Conservation (phyloP, 2,113 vertebrate genomes). For the Nymphicus hollandicus region DNA sequence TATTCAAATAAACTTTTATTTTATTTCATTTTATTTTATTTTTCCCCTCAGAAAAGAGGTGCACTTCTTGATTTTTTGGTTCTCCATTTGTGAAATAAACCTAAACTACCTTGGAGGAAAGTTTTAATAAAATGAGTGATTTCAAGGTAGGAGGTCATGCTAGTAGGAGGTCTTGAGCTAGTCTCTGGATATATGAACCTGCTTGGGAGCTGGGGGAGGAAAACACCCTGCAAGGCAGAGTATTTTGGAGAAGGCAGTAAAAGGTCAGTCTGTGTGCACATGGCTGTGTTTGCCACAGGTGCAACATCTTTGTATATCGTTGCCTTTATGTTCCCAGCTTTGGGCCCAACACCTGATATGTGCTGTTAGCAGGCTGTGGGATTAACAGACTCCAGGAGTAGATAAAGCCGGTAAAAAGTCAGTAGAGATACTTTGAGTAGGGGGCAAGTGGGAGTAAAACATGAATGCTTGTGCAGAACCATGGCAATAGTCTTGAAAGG, state of each 20-base stretch:
- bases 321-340: neutral
- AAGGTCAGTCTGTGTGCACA: neutral
- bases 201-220: neutral
- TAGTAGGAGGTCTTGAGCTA: conserved; percentile 30
- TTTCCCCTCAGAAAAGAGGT: neutral
- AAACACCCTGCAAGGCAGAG: neutral
- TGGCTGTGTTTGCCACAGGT: neutral
- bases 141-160: conserved; percentile 56
- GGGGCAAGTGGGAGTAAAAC: neutral
- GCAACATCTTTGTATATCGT: neutral
- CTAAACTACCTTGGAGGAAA: neutral
- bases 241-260: conserved; percentile 1
- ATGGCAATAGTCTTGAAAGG: neutral
- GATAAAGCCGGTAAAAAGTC: neutral
- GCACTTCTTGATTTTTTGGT: neutral
- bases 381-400: neutral
- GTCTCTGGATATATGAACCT: conserved; percentile 4
- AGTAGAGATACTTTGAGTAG: neutral
- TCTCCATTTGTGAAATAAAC: neutral
- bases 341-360: neutral
- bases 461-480: neutral
- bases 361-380: neutral
- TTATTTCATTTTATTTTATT: neutral
- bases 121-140: conserved; percentile 18
- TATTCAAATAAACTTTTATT: neutral